Evolutionary conservation across 2,797 vertebrate genomes (phyloP), one percentile per base, ranked within the genome.

Genomic region (Lithobates pipiens): DNA sequence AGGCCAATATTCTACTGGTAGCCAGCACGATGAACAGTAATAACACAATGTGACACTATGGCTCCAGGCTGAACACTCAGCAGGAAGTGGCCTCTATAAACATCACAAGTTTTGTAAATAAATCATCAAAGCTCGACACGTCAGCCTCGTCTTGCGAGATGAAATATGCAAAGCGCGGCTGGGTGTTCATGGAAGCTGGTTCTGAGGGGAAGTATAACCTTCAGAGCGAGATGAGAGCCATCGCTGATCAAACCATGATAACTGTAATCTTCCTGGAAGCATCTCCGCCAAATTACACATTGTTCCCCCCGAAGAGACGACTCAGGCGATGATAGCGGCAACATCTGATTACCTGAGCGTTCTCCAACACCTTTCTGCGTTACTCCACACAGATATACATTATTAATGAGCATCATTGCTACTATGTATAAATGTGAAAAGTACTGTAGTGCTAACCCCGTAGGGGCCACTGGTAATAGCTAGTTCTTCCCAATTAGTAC

Each of bases 211-310:
- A 68, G 74, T 61, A 39, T 61, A 85, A 85, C 78, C 84, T 85
- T 80, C 84, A 76, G 23, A 36, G 39, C 34, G 57, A 50, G n/a
- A 77, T 77, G 34, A 29, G 46, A 82, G 80, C 67, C 54, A 77
- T 77, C 74, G 72, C 44, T 82, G 78, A 82, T 86, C 74, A 86
- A 34, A 73, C 68, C 39, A 73, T 77, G 85, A 82, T 86, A 77
- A 82, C 79, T 82, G 71, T 86, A 86, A 86, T 86, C 68, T 86
- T 77, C 79, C 67, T 72, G 84, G 70, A 79, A 78, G 83, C 68
- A 65, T 72, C 76, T 78, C 73, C 69, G 42, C 65, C 63, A 86
- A 86, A 86, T 82, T 82, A 76, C 67, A 86, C 78, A 86, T 76
- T 77, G 72, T 77, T 76, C 82, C 25, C 68, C 57, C 57, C 27